Percentiles rank a stretch among this genome's conserved stretches.
These are phyloP conservation scores for Corella eumyota DNA, from an alignment of 23 tunicate genomes.

Conservation along the genomic window DNA sequence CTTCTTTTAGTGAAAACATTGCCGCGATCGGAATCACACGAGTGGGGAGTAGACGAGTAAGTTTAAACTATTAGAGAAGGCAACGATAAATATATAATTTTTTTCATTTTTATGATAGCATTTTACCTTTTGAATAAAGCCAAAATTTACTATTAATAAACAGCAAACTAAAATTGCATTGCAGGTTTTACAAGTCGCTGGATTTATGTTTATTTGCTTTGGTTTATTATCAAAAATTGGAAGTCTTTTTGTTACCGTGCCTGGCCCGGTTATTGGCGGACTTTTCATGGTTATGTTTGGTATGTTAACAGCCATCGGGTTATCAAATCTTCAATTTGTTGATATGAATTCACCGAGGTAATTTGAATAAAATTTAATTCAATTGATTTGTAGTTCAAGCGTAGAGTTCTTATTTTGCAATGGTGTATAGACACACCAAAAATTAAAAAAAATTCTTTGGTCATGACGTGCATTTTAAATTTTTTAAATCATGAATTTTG, in stretches of 20 bases:
- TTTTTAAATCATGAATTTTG: too few relatives aligned
- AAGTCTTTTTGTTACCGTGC: conserved; percentile 70
- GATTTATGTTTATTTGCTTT: conserved; percentile 29
- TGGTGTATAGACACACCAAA: too few relatives aligned
- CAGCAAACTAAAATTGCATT: too few relatives aligned
- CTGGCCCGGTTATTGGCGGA: conserved; percentile 91
- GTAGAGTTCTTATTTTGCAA: too few relatives aligned
- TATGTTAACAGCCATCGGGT: conserved; percentile 77
- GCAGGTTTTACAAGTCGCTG: conserved; percentile 80
- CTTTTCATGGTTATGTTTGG: conserved; percentile 75
- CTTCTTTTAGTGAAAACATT: conserved; percentile 81
- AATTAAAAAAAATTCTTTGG: too few relatives aligned
- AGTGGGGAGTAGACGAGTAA: conserved; percentile 82
- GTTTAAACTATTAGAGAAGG: background rate
- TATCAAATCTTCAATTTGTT: conserved; percentile 60
- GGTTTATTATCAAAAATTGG: conserved; percentile 69
- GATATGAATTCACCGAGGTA: conserved; percentile 81
- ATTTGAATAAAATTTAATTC: background rate
- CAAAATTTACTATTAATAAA: background rate
- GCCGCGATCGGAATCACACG: conserved; percentile 81
- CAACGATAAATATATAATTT: background rate
- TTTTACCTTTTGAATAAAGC: background rate
- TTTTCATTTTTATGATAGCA: background rate
- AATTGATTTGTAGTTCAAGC: too few relatives aligned
- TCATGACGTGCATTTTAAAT: too few relatives aligned